Evolutionary conservation across 2,888 invertebrate genomes (phyloP), one percentile per base, ranked within the genome.

Genomic region (Drosophila subsilvestris): DNA sequence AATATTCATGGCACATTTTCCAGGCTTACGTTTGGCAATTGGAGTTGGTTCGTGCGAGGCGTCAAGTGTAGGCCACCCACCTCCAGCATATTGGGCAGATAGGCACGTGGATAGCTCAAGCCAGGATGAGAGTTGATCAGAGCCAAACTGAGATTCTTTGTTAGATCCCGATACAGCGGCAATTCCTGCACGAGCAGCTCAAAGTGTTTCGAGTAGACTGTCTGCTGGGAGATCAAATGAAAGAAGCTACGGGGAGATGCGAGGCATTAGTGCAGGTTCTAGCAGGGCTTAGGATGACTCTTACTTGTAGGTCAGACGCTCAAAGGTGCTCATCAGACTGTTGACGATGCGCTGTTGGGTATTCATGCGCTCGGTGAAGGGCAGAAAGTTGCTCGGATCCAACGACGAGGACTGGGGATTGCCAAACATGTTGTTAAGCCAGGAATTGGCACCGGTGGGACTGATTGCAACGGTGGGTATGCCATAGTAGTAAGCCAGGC

Each of bases 341-440:
- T 93, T 93, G 9, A 90, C 59, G 10, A 91, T 78, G 45, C 93
- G 90, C 76, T 93, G 89, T 47, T 86, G 80, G 10, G 93, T 91
- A 22, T 83, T 91, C 93, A 93, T 93, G 25, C 89, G 80, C 56
- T 92, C 91, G 0, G 91, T 79, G 53, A 91, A 93, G 8, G 91
- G 90, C 18, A 93, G 78, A 73, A 92, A 91, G 56, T 91, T 88
- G 66, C 93, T 92, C 2, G 93, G 93, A 72, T 93, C 90, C 67
- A 93, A 84, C 0, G 93, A 92, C 1, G 92, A 91, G 37, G 92
- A 93, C 45, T 92, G 90, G 0, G 93, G 93, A 83, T 93, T 93
- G 1, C 93, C 93, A 29, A 93, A 91, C 78, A 92, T 91, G 59
- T 92, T 90, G 74, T 93, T 93, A 0, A 93, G 90, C 93, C 92